phyloP scores from a whole-genome alignment of 2,797 vertebrate species.

The Macropodus opercularis region DNA sequence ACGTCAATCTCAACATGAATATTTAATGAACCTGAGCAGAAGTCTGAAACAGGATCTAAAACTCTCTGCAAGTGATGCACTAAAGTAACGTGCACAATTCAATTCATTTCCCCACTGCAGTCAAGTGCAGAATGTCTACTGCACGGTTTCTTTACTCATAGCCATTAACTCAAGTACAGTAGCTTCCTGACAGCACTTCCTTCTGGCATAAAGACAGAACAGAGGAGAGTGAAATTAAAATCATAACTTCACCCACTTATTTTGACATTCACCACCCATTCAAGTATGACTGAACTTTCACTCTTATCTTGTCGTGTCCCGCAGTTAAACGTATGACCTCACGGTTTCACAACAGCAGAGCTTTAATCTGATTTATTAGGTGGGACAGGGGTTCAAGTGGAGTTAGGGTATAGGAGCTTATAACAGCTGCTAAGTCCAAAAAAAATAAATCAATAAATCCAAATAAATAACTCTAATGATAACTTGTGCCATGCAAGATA shows the following conservation, averaged over 20 bases:
- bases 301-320: neutral
- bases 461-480: too few species aligned
- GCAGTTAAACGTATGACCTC: neutral
- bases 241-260: neutral
- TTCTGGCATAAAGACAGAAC: neutral
- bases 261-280: constrained; percentile 4
- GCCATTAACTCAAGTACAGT: constrained; percentile 7
- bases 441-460: neutral
- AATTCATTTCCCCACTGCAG: neutral
- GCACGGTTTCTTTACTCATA: neutral
- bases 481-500: neutral
- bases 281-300: neutral
- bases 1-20: constrained; percentile 48
- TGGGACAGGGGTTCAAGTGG: neutral
- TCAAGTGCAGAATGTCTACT: neutral
- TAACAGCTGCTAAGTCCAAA: neutral
- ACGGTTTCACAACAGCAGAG: neutral
- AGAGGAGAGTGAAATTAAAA: neutral
- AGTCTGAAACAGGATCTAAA: constrained; percentile 22
- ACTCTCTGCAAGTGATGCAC: constrained; percentile 13
- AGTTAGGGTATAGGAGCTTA: too few species aligned
- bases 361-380: neutral
- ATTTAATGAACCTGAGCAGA: constrained; percentile 47
- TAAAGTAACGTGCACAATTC: neutral
- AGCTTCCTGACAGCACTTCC: neutral